Evolutionary conservation across 2,113 vertebrate species (phyloP), one percentile per base, ranked within the genome.

Genomic region (Trochalopteron elliotii): DNA sequence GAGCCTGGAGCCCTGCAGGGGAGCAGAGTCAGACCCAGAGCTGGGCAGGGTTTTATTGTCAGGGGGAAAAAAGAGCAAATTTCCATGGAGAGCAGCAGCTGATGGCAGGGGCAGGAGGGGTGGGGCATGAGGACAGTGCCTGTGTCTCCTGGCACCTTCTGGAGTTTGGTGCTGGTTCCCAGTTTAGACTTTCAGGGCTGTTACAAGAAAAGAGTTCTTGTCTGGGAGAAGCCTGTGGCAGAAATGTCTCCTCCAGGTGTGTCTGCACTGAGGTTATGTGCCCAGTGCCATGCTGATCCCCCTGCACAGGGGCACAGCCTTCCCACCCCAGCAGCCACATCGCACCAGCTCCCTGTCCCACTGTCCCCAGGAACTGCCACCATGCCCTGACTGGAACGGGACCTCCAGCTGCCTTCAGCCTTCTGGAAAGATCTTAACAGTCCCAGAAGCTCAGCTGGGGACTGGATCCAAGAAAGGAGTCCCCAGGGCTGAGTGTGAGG

Each of bases 1-100:
- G 86, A 87, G 96, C 86, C 86, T 89, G 85, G 52, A 93, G 57
- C 0, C 11, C 87, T 89, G 78, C 84, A 47, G 93, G 92, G 93
- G 21, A 75, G 24, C 60, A 35, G 35, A 30, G 75, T 12, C 44
- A 84, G 64, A 68, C 35, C 79, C 60, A 35, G 47, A 0, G 0
- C 80, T 9, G 68, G 59, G 53, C 67, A 64, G 76, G 40, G 31
- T 19, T 21, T 21, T 52, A 56, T 35, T 65, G 13, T 57, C 12
- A 2, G 69, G 47, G 53, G 70, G 55, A 28, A 4, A 61, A 91
- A 93, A 19, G 2, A 78, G 28, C 61, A 60, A 63, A 68, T 92
- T 86, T 74, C 88, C 68, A 60, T 28, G 82, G 70, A 59, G n/a
- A 85, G 81, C 61, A 89, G 80, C 67, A 84, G 83, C 45, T 6